phyloP scores from a whole-genome alignment of 2,113 vertebrate species.

The Eidolon helvum region DNA sequence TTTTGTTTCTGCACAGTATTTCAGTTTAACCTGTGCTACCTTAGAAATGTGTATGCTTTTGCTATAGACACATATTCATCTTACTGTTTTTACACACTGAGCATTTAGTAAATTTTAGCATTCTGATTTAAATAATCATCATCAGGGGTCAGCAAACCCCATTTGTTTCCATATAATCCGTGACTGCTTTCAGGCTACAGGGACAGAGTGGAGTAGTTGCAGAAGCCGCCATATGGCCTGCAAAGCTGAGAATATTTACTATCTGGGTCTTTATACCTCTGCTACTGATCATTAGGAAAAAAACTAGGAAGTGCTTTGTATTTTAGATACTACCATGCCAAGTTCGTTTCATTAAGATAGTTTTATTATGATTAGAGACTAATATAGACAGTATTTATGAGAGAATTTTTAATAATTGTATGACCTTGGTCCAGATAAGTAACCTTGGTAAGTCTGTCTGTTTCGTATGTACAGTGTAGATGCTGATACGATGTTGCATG shows the following conservation, averaged over 20 bases:
- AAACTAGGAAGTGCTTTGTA: neutral
- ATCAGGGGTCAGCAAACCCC: neutral
- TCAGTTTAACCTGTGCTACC: neutral
- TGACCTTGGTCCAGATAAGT: neutral
- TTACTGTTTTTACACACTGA: neutral
- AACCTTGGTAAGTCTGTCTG: neutral
- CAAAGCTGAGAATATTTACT: neutral
- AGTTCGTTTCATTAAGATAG: neutral
- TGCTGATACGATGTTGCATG: neutral
- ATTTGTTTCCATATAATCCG: neutral
- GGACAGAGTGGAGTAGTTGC: neutral
- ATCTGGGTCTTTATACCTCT: neutral
- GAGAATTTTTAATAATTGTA: neutral
- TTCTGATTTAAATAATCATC: neutral
- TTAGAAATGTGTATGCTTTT: neutral
- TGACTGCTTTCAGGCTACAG: neutral
- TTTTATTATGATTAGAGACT: neutral
- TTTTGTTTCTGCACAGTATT: neutral
- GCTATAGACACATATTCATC: neutral
- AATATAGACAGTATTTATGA: neutral
- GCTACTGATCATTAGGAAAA: neutral
- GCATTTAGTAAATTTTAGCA: neutral
- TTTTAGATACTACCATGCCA: neutral
- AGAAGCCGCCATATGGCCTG: neutral
- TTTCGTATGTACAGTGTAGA: neutral